Base-by-base conservation (phyloP, 2,113 vertebrate species). In the Spea bombifrons region DNA sequence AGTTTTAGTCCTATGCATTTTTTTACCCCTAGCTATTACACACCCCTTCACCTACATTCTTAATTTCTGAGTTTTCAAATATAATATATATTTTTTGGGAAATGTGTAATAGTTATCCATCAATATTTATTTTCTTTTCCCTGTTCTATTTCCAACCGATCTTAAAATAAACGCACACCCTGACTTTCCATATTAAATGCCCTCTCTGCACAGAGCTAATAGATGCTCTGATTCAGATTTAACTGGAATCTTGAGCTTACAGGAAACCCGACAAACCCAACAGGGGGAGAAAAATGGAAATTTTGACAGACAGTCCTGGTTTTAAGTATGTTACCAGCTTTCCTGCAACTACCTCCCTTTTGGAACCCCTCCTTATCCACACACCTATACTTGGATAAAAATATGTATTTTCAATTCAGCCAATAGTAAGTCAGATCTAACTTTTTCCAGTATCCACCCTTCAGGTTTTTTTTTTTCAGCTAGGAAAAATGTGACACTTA, bases 211-310 rank as follows among this genome's bases (percentile, higher is more conserved):
- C 15, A 68, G 16, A 12, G 49, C 49, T 66, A 49, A 50, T 46
- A 53, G 45, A 10, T 65, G 49, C 16, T 72, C 77, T 59, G 17
- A 66, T 80, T 78, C 47, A 47, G 49, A 16, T 63, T 48, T 30
- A 50, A 9, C 50, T 66, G 71, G 61, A 67, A 66, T 48, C 47
- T 63, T 73, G 46, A 13, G 15, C 30, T 67, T 73, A 80, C 78
- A 74, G 78, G 78, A 74, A 80, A 80, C 64, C 78, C 73, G 66
- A 79, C 53, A 65, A 55, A 80, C 61, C 5, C 64, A 52, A 59
- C 73, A 9, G 66, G 66, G 17, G 65, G 45, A 74, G 50, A 63
- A 68, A 71, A 80, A 30, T 74, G 78, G 78, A 80, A 80, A 80
- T 15, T 67, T 61, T 80, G 78, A 80, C 71, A 74, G 78, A 59